Evolutionary conservation across 2,113 vertebrate genomes (phyloP).

Genomic region (Tenrec ecaudatus): DNA sequence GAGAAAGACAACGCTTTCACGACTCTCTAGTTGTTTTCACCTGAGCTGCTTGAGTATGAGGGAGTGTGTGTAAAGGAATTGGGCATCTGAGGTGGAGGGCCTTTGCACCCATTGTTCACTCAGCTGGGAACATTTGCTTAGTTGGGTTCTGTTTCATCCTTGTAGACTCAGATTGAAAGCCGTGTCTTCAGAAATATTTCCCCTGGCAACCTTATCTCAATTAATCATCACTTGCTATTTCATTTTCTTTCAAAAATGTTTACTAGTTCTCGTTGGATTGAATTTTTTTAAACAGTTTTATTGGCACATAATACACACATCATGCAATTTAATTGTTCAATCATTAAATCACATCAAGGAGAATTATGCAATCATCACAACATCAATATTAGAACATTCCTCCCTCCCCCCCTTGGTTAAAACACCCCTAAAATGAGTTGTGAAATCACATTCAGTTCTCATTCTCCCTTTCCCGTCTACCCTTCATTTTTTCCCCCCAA

Average conservation of each 20-base stretch:
- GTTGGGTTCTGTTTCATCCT: not conserved
- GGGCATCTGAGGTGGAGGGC: no score
- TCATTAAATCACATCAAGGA: no score
- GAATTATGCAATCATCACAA: no score
- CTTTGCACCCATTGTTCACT: not conserved
- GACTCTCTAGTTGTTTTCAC: not conserved
- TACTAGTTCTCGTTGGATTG: not conserved
- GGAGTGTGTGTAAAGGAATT: not conserved
- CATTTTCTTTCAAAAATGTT: constrained; percentile 4
- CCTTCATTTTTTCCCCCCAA: no score
- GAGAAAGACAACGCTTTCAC: not conserved
- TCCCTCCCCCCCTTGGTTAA: no score
- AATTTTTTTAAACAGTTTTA: not conserved
- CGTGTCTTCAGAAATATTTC: not conserved
- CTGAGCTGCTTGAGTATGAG: not conserved
- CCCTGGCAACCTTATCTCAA: not conserved
- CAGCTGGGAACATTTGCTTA: not conserved
- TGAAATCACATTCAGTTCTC: no score
- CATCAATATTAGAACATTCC: no score
- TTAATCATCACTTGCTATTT: not conserved
- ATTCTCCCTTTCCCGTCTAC: no score
- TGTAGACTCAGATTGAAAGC: not conserved
- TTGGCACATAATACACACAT: no score
- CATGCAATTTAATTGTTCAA: no score
- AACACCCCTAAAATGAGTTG: no score